These are phyloP conservation scores for Arenaria interpres DNA, from an alignment of 2,113 vertebrate species.

Conservation along the genomic window DNA sequence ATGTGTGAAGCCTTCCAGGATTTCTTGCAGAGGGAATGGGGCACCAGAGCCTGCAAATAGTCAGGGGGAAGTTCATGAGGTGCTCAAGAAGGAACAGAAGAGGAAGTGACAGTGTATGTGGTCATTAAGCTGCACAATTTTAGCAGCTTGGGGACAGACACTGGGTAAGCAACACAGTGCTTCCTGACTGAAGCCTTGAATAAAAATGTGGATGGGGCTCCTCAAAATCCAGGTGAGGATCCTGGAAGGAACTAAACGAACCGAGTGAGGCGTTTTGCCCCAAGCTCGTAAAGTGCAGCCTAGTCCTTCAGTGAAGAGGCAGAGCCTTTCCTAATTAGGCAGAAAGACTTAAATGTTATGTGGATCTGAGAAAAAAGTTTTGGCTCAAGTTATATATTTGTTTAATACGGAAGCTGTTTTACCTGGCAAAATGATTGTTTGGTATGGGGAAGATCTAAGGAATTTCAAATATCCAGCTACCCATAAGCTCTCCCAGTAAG, in stretches of 20 bases:
- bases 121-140: background rate
- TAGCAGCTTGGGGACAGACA: background rate
- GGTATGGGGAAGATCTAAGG: background rate
- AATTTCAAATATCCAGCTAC: background rate
- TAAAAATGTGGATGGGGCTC: background rate
- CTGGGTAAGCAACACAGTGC: background rate
- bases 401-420: background rate
- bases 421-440: background rate
- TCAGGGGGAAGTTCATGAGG: background rate
- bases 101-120: background rate
- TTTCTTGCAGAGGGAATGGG: background rate
- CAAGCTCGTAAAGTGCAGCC: background rate
- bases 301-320: background rate
- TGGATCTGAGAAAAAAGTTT: background rate
- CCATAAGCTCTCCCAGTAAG: background rate
- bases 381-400: background rate
- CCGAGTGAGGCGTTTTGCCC: fast-evolving
- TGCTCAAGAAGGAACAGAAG: background rate
- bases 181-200: background rate
- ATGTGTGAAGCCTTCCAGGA: background rate
- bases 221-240: background rate
- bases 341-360: background rate
- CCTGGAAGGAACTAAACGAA: background rate
- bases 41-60: background rate
- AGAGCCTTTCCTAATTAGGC: fast-evolving